Evolutionary conservation across 2,888 invertebrate species (phyloP).

Genomic region (Aradus depressus): DNA sequence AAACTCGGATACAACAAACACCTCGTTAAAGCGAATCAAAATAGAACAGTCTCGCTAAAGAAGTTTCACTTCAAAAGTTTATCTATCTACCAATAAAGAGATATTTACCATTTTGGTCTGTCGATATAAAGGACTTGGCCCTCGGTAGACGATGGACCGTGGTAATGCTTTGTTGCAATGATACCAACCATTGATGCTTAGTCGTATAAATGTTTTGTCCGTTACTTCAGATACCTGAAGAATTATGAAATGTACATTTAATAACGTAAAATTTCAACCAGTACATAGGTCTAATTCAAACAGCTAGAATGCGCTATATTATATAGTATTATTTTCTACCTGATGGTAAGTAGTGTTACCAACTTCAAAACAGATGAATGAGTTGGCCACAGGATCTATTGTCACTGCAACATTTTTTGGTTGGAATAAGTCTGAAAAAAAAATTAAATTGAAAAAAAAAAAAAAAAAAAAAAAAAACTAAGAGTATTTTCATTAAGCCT

Average conservation of each 20-base stretch:
- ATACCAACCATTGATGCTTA: conserved; percentile 94
- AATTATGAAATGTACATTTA: too few species aligned
- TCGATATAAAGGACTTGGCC: too few species aligned
- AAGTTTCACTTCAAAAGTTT: too few species aligned
- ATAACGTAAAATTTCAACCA: too few species aligned
- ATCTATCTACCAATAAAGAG: too few species aligned
- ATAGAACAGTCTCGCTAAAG: too few species aligned
- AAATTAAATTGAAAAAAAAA: not conserved
- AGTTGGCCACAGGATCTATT: conserved; percentile 69
- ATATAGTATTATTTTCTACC: conserved; percentile 41
- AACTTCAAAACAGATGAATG: conserved; percentile 85
- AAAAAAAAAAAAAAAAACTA: not conserved
- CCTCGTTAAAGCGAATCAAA: too few species aligned
- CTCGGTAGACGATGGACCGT: too few species aligned
- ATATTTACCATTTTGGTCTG: too few species aligned
- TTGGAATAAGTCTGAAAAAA: conserved; percentile 42
- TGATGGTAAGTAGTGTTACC: conserved; percentile 78
- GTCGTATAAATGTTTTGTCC: conserved; percentile 55
- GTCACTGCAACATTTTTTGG: conserved; percentile 50
- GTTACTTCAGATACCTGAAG: conserved; percentile 71
- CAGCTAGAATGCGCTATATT: too few species aligned
- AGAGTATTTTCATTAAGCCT: not conserved
- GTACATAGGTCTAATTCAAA: too few species aligned
- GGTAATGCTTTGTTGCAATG: conserved; percentile 45
- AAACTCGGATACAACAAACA: too few species aligned